Evolutionary conservation across 2,888 invertebrate genomes (phyloP), one percentile per base, ranked within the genome.

Genomic region (Acanthopleura granulata): DNA sequence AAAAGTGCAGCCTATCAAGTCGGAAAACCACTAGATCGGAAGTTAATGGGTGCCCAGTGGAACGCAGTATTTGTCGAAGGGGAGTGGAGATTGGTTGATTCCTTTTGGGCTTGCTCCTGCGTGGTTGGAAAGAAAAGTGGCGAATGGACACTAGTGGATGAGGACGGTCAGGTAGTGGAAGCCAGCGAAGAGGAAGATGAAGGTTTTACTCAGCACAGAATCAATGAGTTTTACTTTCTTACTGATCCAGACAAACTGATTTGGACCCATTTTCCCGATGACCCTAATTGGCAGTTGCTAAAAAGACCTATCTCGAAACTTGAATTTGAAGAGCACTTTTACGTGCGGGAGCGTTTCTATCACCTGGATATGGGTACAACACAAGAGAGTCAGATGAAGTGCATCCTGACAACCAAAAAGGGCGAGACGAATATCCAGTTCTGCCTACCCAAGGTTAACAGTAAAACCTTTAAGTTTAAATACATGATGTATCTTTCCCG

Each of bases 161-260:
- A 83, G 0, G 85, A 84, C 72, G 86, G 86, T 0, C 84, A 84
- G 62, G 78, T 82, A 9, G 77, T 83, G 15, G 83, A 86, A 62
- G 76, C 74, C 18, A 72, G 50, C 15, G 66, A 62, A 15, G 72
- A 62, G n/a, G 75, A 75, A 18, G 76, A 70, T 3, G 85, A 87
- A 62, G 86, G 88, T 12, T 83, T 84, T 49, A 86, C 87, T 9
- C 84, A 86, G 72, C 88, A 89, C 81, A 81, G 86, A 75, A 84
- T 87, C 70, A 89, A 89, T 79, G 89, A 89, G 78, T 89, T 88
- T 80, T 89, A 87, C 79, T 89, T 89, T 78, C 78, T 89, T 40
- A 84, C 89, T 0, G 87, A 89, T 78, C 88, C 89, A 16, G 87
- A 89, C 72, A 77, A 85, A 74, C 74, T 89, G 18, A 82, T 88